A percentile compares a stretch with the other conserved stretches of the same genome.
Evolutionary conservation across 2,113 vertebrate species (phyloP).

Genomic region (Trogon melanurus): DNA sequence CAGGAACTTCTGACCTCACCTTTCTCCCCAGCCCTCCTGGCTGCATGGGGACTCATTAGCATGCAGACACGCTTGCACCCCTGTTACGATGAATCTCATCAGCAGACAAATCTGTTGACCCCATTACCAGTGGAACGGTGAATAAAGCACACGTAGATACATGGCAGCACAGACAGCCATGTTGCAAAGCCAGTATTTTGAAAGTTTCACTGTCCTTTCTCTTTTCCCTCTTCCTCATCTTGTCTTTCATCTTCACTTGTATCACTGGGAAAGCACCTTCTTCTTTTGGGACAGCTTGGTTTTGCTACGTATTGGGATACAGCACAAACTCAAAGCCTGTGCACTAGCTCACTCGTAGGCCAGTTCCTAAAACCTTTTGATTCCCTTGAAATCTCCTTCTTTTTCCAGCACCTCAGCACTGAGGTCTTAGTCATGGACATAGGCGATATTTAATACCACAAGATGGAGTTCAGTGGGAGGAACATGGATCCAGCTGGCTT

Average conservation of each 20-base stretch:
- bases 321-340: neutral
- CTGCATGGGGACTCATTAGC: neutral
- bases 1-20: neutral
- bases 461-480: neutral
- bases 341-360: neutral
- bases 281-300: neutral
- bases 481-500: neutral
- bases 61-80: neutral
- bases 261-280: rapidly evolving
- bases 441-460: neutral
- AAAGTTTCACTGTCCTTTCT: neutral
- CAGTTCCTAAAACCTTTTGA: neutral
- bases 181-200: rapidly evolving
- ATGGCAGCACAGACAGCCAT: neutral
- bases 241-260: neutral
- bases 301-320: neutral
- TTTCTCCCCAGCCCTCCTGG: neutral
- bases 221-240: neutral
- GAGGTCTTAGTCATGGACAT: neutral
- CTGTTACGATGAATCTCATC: neutral
- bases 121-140: neutral
- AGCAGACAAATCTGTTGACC: neutral
- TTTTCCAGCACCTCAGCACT: neutral
- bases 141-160: neutral
- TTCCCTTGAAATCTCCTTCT: neutral